Evolutionary conservation across 2,888 invertebrate species (phyloP).

Genomic region (Ferdinandea cuprea): DNA sequence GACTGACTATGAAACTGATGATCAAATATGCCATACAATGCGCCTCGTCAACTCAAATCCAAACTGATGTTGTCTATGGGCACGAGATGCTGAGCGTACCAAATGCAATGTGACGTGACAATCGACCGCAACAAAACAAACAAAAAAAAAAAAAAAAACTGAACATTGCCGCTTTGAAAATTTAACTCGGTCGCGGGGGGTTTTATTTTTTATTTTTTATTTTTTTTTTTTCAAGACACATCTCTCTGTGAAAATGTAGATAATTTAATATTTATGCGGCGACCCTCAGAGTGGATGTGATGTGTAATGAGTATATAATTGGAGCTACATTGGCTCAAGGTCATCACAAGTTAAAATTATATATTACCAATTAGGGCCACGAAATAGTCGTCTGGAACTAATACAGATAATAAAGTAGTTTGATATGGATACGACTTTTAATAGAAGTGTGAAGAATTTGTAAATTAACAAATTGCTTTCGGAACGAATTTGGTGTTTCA

Average conservation of each 20-base stretch:
- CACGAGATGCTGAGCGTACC: slow-evolving; percentile 54
- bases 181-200: slow-evolving; percentile 18
- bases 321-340: slow-evolving; percentile 50
- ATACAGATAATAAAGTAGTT: background rate
- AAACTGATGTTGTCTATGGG: slow-evolving; percentile 69
- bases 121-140: slow-evolving; percentile 55
- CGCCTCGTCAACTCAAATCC: slow-evolving; percentile 56
- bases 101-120: slow-evolving; percentile 69
- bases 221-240: background rate
- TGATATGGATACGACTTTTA: background rate
- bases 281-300: slow-evolving; percentile 48
- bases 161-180: slow-evolving; percentile 3
- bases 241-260: slow-evolving; percentile 5
- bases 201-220: too few relatives aligned
- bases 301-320: slow-evolving; percentile 49
- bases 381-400: slow-evolving; percentile 29
- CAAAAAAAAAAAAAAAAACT: background rate
- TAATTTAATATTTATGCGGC: slow-evolving; percentile 52
- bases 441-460: slow-evolving; percentile 41
- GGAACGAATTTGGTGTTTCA: slow-evolving; percentile 25
- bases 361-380: slow-evolving; percentile 33
- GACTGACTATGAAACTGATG: slow-evolving; percentile 64
- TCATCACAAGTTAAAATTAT: slow-evolving; percentile 30
- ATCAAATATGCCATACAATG: slow-evolving; percentile 66
- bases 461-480: slow-evolving; percentile 52